These are phyloP conservation scores for Oxyteleia sp. DNA, from an alignment of 2,888 invertebrate species.

Conservation along the genomic window DNA sequence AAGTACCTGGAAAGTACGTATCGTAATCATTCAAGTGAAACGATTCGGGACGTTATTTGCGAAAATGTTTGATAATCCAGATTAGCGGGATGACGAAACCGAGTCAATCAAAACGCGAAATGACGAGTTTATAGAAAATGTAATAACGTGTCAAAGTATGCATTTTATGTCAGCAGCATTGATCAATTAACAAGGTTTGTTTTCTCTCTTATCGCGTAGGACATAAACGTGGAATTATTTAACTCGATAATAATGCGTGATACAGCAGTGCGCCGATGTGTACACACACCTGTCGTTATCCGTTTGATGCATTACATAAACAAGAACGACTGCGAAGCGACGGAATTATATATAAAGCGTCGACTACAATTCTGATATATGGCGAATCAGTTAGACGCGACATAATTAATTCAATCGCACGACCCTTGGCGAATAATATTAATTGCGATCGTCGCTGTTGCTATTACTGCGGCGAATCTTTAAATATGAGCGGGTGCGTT, in stretches of 20 bases:
- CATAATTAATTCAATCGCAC: conserved; percentile 25
- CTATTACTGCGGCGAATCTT: neutral
- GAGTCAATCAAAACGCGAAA: conserved; percentile 20
- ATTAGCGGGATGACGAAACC: conserved; percentile 10
- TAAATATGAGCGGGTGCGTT: no score
- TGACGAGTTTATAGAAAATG: conserved; percentile 23
- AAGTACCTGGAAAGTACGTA: neutral
- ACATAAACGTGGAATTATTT: conserved; percentile 41
- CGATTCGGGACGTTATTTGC: neutral
- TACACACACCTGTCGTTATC: conserved; percentile 47
- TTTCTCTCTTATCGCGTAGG: conserved; percentile 37
- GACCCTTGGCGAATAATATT: conserved; percentile 22
- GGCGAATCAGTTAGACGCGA: conserved; percentile 26
- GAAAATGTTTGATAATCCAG: conserved; percentile 5
- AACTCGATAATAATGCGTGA: conserved; percentile 43
- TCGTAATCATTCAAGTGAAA: conserved; percentile 2
- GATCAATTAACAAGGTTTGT: conserved; percentile 45
- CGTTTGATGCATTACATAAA: conserved; percentile 39
- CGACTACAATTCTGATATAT: conserved; percentile 35
- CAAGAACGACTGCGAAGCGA: conserved; percentile 33
- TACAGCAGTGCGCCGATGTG: conserved; percentile 32
- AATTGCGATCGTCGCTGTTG: neutral
- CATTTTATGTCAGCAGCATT: conserved; percentile 27
- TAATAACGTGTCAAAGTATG: conserved; percentile 18
- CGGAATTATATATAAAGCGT: conserved; percentile 39